Conservation (phyloP, 1,140 invertebrate species). For the Drosophila watanabei region DNA sequence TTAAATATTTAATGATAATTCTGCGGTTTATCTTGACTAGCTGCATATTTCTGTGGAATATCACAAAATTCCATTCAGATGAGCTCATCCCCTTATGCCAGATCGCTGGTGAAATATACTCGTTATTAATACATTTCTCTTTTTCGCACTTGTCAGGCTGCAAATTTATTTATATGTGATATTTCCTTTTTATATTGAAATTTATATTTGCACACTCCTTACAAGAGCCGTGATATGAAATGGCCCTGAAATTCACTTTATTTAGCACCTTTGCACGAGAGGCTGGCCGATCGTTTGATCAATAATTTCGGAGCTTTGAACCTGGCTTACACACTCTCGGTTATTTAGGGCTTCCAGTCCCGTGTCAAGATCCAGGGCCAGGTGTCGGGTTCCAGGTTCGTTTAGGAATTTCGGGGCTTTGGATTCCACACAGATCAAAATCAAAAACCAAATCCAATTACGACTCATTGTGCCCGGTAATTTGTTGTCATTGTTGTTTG, state of each 20-base stretch:
- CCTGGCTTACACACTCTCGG: conserved; percentile 14
- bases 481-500: conserved; percentile 75
- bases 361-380: conserved; percentile 29
- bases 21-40: conserved; percentile 21
- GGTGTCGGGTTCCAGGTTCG: conserved; percentile 39
- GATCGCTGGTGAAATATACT: conserved; percentile 19
- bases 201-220: conserved; percentile 36
- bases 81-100: conserved; percentile 30
- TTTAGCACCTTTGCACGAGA: conserved; percentile 53
- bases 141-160: conserved; percentile 59
- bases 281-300: conserved; percentile 26
- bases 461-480: conserved; percentile 51
- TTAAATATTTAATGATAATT: conserved; percentile 44
- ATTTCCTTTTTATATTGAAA: conserved; percentile 59
- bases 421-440: conserved; percentile 13
- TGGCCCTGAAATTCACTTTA: conserved; percentile 53
- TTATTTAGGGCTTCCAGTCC: conserved; percentile 26
- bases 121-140: conserved; percentile 50
- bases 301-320: conserved; percentile 59
- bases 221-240: conserved; percentile 30
- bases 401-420: neutral
- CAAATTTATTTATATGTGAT: conserved; percentile 62
- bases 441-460: conserved; percentile 47
- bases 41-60: conserved; percentile 40
- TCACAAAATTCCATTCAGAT: conserved; percentile 59